Conservation (phyloP, 2,797 vertebrate species). For the Vultur gryphus region DNA sequence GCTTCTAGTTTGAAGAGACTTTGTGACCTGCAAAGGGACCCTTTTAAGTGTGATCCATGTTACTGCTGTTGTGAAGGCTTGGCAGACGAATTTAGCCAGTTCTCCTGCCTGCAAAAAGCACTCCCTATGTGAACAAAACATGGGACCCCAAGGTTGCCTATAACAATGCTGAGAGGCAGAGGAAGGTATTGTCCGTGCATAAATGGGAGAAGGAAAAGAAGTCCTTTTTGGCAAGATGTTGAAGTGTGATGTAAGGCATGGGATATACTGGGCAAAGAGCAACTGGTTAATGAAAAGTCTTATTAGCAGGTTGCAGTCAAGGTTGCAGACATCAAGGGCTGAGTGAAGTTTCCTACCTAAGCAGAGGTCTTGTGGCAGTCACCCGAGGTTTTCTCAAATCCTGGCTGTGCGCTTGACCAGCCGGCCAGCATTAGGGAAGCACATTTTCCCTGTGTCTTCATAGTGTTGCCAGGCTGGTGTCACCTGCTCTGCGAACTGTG, state of each 20-base stretch:
- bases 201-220: not conserved
- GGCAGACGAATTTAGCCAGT: not conserved
- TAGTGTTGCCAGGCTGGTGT: not conserved
- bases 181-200: not conserved
- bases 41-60: not conserved
- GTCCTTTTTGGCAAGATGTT: not conserved
- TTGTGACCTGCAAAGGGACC: not conserved
- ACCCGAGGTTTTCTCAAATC: not conserved
- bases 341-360: not conserved
- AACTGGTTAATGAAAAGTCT: not conserved
- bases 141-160: not conserved
- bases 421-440: not conserved
- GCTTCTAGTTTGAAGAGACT: not conserved
- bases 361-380: not conserved
- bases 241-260: not conserved
- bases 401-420: not conserved
- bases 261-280: not conserved
- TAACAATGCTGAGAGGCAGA: not conserved
- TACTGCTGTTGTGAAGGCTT: not conserved
- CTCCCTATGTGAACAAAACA: not conserved
- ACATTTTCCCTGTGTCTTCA: not conserved
- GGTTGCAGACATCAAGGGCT: not conserved
- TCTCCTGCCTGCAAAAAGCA: not conserved
- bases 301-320: not conserved
- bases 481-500: constrained; percentile 34